Conservation (phyloP, 2,888 invertebrate genomes). For the Melinopterus prodromus region DNA sequence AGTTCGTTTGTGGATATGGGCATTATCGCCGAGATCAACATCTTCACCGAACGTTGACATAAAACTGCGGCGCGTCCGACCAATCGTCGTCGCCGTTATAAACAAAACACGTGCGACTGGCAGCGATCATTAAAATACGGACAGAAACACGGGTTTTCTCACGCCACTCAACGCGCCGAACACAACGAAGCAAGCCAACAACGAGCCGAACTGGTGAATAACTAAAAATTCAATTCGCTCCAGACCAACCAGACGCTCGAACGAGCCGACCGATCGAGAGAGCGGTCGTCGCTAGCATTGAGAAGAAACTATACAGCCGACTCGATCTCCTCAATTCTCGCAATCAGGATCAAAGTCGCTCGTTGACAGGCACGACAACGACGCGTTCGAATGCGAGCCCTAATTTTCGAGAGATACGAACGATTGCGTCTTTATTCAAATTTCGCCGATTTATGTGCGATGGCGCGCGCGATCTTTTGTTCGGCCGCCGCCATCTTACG, state of each 20-base stretch:
- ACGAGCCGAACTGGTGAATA: slow-evolving; percentile 10
- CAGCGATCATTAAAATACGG: slow-evolving; percentile 52
- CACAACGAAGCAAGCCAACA: slow-evolving; percentile 30
- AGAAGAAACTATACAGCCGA: slow-evolving; percentile 8
- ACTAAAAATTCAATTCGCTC: slow-evolving; percentile 38
- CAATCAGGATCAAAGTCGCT: slow-evolving; percentile 4
- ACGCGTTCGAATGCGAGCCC: background rate
- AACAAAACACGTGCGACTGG: slow-evolving; percentile 48
- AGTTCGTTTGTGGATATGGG: background rate
- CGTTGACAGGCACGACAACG: slow-evolving; percentile 4
- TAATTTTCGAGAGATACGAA: slow-evolving; percentile 4
- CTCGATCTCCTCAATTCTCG: slow-evolving; percentile 13
- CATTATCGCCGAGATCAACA: background rate
- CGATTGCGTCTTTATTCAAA: slow-evolving; percentile 23
- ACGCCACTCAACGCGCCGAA: slow-evolving; percentile 48
- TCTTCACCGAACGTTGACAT: background rate
- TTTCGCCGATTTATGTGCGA: slow-evolving; percentile 19
- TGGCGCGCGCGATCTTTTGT: slow-evolving; percentile 13
- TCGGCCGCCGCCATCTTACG: slow-evolving; percentile 19
- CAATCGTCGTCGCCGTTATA: slow-evolving; percentile 37
- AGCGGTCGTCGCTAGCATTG: slow-evolving; percentile 5
- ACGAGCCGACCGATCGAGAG: slow-evolving; percentile 21
- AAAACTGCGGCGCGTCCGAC: background rate
- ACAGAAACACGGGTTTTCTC: slow-evolving; percentile 56
- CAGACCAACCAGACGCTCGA: slow-evolving; percentile 38